A percentile compares a stretch with the other conserved stretches of the same genome.
phyloP scores from a whole-genome alignment of 2,113 vertebrate species.

The Psettodes erumei region DNA sequence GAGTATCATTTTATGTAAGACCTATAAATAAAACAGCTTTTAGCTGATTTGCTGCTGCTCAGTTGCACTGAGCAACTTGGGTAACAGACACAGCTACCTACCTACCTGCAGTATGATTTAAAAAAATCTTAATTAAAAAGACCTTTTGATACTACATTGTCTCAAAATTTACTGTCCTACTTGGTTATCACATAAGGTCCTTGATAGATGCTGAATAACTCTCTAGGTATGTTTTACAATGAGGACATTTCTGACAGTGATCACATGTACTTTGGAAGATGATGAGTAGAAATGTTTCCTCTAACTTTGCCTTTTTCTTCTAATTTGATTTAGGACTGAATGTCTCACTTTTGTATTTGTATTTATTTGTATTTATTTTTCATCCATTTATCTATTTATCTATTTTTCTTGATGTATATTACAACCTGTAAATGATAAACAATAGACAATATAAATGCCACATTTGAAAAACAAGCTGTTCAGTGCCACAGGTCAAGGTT shows the following conservation, averaged over 20 bases:
- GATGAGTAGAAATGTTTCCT: not conserved
- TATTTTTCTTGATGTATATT: not conserved
- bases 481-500: not conserved
- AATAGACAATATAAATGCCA: not conserved
- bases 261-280: not conserved
- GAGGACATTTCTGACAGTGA: not conserved
- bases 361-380: not conserved
- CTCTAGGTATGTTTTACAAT: not conserved
- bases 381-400: no score
- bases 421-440: not conserved
- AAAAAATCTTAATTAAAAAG: no score
- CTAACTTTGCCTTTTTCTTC: not conserved
- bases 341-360: not conserved
- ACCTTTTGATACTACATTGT: not conserved
- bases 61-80: not conserved
- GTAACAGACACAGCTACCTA: no score
- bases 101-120: no score
- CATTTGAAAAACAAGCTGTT: constrained; percentile 1
- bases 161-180: not conserved
- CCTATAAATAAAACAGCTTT: constrained; percentile 30
- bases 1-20: constrained; percentile 1
- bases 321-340: not conserved
- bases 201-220: not conserved
- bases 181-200: not conserved
- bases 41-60: constrained; percentile 7